Percentiles rank a stretch among this genome's conserved stretches.
These are phyloP conservation scores for Alloscopus bannaensis DNA, from an alignment of 2,888 invertebrate genomes.

Conservation along the genomic window DNA sequence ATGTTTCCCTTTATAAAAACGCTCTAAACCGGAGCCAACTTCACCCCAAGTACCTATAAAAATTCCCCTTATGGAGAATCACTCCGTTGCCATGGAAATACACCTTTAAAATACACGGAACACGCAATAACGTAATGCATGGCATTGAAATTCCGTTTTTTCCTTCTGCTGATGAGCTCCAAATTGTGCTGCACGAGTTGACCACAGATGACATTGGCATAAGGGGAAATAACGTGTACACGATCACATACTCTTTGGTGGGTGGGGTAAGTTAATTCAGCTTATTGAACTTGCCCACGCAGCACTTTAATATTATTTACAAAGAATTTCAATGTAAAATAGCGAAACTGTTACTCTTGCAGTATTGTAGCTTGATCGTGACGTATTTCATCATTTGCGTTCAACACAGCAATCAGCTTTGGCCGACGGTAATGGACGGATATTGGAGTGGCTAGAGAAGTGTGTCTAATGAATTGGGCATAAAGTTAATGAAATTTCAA, in stretches of 20 bases:
- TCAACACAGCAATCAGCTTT: conserved; percentile 6
- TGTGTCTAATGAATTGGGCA: too few species aligned
- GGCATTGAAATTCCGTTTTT: too few species aligned
- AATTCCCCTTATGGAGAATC: too few species aligned
- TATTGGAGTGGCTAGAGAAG: too few species aligned
- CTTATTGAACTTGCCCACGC: background rate
- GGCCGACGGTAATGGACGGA: conserved; percentile 1
- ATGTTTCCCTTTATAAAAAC: too few species aligned
- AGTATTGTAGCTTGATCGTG: conserved; percentile 27
- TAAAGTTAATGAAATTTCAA: too few species aligned
- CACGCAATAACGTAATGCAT: too few species aligned
- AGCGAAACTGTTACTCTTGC: background rate
- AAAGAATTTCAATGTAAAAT: background rate
- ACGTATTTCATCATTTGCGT: conserved; percentile 29
- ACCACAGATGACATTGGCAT: conserved; percentile 20
- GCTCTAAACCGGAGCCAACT: too few species aligned
- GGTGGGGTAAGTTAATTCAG: conserved; percentile 22
- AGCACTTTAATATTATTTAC: background rate
- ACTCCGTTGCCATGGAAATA: background rate
- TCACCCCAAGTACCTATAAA: too few species aligned
- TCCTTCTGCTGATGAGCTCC: too few species aligned
- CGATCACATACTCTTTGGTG: conserved; percentile 29
- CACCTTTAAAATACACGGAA: too few species aligned
- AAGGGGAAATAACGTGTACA: conserved; percentile 28
- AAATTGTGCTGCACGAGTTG: conserved; percentile 28